These are phyloP conservation scores for Apotomis turbidana DNA, from an alignment of 2,888 invertebrate genomes.

Conservation along the genomic window DNA sequence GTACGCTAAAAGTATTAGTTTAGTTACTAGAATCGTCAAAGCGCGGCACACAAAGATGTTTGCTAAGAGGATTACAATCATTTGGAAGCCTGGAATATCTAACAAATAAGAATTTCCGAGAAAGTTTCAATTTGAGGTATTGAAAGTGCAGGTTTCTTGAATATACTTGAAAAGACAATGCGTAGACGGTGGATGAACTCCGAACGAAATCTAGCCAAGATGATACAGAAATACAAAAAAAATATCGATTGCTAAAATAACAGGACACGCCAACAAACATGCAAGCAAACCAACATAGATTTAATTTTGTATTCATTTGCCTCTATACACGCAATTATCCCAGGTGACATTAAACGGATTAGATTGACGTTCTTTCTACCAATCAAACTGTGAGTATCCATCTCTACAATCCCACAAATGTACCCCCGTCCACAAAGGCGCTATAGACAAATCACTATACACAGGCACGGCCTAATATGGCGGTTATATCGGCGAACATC, in stretches of 20 bases:
- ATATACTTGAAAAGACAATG: background rate
- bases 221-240: too few species aligned
- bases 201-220: too few species aligned
- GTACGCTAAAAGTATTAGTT: constrained; percentile 29
- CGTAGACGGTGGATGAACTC: background rate
- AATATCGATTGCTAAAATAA: too few species aligned
- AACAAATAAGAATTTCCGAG: background rate
- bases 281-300: too few species aligned
- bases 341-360: background rate
- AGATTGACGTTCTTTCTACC: background rate
- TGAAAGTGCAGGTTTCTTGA: background rate
- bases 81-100: background rate
- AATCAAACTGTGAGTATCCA: background rate
- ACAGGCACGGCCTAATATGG: constrained; percentile 30
- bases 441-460: constrained; percentile 18
- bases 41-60: constrained; percentile 12
- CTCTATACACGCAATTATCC: too few species aligned
- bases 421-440: background rate
- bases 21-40: constrained; percentile 16
- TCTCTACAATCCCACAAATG: constrained; percentile 5
- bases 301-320: too few species aligned
- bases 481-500: constrained; percentile 34
- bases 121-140: background rate
- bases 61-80: constrained; percentile 21
- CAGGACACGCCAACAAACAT: too few species aligned